These are phyloP conservation scores for Drosophila subsilvestris DNA, from an alignment of 2,888 invertebrate genomes.

Conservation along the genomic window DNA sequence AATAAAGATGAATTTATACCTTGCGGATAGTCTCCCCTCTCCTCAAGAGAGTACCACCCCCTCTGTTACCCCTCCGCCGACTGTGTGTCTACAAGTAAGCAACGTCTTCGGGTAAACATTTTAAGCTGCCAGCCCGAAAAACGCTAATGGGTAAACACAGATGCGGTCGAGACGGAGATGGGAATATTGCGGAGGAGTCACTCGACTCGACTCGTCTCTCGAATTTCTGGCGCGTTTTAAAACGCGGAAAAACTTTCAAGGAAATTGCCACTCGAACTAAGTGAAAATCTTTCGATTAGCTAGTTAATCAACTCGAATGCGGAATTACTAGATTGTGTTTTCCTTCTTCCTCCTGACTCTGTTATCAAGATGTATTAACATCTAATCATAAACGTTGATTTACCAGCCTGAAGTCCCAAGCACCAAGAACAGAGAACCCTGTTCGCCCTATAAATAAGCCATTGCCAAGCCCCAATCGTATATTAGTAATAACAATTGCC, in stretches of 20 bases:
- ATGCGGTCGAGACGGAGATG: constrained; percentile 45
- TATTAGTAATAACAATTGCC: constrained; percentile 65
- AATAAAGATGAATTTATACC: constrained; percentile 64
- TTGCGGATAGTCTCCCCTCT: constrained; percentile 10
- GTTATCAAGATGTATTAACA: constrained; percentile 74
- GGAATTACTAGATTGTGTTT: constrained; percentile 43
- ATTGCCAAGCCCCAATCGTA: constrained; percentile 42
- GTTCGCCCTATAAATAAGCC: constrained; percentile 36
- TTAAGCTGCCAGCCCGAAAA: constrained; percentile 52
- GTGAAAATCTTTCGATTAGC: constrained; percentile 60
- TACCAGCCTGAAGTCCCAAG: constrained; percentile 57
- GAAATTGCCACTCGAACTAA: constrained; percentile 54
- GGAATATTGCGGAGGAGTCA: constrained; percentile 36
- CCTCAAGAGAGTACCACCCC: not conserved
- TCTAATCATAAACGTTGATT: constrained; percentile 75
- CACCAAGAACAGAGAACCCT: constrained; percentile 11
- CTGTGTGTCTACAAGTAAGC: not conserved
- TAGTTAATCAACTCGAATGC: constrained; percentile 37
- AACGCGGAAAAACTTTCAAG: constrained; percentile 42
- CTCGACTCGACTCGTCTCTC: constrained; percentile 14
- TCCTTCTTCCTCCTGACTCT: constrained; percentile 24
- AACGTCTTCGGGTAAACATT: constrained; percentile 40
- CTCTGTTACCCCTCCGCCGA: not conserved
- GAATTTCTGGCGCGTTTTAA: constrained; percentile 44
- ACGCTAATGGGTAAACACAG: constrained; percentile 82